phyloP scores from a whole-genome alignment of 2,888 invertebrate genomes.

The Caenorhabditis japonica region DNA sequence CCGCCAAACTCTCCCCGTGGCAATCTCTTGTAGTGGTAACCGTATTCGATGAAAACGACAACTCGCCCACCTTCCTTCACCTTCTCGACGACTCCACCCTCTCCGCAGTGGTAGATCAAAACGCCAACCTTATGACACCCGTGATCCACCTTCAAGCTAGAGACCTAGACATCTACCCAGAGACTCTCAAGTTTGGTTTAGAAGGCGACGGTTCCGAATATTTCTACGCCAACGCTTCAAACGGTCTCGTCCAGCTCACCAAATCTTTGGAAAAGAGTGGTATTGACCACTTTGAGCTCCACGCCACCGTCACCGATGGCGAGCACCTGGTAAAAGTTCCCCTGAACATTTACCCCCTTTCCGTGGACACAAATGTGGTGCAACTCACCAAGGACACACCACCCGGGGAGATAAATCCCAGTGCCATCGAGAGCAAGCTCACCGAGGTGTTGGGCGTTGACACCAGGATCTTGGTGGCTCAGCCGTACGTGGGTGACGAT shows the following conservation, averaged over 20 bases:
- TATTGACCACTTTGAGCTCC: conserved; percentile 52
- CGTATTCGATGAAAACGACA: conserved; percentile 75
- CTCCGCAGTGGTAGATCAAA: conserved; percentile 69
- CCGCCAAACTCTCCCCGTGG: conserved; percentile 63
- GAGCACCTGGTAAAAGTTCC: conserved; percentile 58
- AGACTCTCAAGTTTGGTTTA: conserved; percentile 56
- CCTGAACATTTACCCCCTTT: conserved; percentile 67
- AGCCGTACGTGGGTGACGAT: conserved; percentile 62
- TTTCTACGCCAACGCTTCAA: conserved; percentile 67
- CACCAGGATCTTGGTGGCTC: conserved; percentile 67
- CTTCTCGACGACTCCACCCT: conserved; percentile 59
- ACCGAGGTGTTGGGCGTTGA: conserved; percentile 61
- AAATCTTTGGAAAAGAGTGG: conserved; percentile 53
- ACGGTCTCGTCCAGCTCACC: conserved; percentile 61
- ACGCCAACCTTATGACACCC: conserved; percentile 61
- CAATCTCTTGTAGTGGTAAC: conserved; percentile 71
- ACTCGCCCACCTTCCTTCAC: conserved; percentile 67
- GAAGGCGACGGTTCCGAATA: conserved; percentile 41
- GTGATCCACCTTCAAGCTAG: conserved; percentile 61
- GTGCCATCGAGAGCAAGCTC: conserved; percentile 53
- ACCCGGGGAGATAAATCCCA: conserved; percentile 62
- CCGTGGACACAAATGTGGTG: conserved; percentile 69
- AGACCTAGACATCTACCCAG: conserved; percentile 62
- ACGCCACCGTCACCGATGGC: conserved; percentile 67
- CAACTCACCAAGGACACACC: conserved; percentile 64